phyloP scores from a whole-genome alignment of 2,888 invertebrate species.

The Monochamus alternatus region DNA sequence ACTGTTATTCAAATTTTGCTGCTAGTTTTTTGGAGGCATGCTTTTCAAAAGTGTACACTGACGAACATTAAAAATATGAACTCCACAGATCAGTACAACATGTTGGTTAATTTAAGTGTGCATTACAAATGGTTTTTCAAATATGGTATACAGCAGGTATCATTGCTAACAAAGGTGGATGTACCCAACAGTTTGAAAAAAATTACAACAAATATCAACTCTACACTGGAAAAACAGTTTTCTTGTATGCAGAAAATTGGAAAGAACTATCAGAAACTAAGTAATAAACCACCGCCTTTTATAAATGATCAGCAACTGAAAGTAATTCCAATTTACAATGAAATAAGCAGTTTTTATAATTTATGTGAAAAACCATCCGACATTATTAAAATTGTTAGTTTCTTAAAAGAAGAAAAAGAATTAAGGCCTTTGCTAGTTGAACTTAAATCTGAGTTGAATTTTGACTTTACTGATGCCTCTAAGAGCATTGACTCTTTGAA shows the following conservation, averaged over 20 bases:
- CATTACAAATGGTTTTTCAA: conserved; percentile 86
- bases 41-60: conserved; percentile 67
- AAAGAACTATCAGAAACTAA: conserved; percentile 63
- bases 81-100: conserved; percentile 67
- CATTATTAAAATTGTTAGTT: conserved; percentile 44
- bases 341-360: conserved; percentile 55
- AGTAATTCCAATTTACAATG: conserved; percentile 52
- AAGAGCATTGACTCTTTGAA: conserved; percentile 51
- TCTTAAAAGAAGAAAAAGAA: conserved; percentile 46
- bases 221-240: conserved; percentile 61
- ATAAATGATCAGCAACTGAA: conserved; percentile 59
- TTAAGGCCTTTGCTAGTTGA: conserved; percentile 53
- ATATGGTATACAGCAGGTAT: conserved; percentile 71
- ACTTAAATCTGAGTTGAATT: conserved; percentile 55
- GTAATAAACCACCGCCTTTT: conserved; percentile 62
- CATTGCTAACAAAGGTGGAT: conserved; percentile 47
- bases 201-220: conserved; percentile 60
- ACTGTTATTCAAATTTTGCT: conserved; percentile 70
- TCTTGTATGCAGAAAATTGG: conserved; percentile 63
- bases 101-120: conserved; percentile 77
- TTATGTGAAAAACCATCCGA: conserved; percentile 54
- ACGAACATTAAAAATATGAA: conserved; percentile 54
- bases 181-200: conserved; percentile 46
- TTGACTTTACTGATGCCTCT: conserved; percentile 53
- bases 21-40: conserved; percentile 73